Percentiles rank a stretch among this genome's conserved stretches.
phyloP scores from a whole-genome alignment of 1,140 invertebrate genomes.

The Aphis craccivora region DNA sequence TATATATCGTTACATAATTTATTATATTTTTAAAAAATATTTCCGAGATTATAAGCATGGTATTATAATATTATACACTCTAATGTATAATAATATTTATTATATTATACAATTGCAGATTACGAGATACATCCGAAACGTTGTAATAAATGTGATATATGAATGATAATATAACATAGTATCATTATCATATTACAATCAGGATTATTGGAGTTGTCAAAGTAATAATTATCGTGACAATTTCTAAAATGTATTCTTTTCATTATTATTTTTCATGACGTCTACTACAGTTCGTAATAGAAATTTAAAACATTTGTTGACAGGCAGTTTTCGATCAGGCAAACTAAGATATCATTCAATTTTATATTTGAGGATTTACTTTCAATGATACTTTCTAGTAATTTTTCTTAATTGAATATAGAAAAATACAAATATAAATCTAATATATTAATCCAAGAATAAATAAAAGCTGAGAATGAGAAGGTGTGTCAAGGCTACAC shows the following conservation, averaged over 20 bases:
- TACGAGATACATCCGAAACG: background rate
- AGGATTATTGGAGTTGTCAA: background rate
- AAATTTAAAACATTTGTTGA: no score
- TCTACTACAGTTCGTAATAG: no score
- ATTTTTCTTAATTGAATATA: background rate
- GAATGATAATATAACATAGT: background rate
- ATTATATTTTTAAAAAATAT: background rate
- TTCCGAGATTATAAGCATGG: background rate
- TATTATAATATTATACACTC: background rate
- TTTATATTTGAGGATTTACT: background rate
- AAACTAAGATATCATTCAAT: background rate
- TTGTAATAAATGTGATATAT: background rate
- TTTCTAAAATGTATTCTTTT: background rate
- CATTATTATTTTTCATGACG: background rate
- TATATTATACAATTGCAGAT: background rate
- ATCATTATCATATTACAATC: background rate
- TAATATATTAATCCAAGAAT: background rate
- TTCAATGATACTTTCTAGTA: slow-evolving; percentile 8
- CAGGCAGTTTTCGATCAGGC: background rate
- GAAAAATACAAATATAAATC: background rate
- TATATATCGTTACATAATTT: background rate
- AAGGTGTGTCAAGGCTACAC: background rate
- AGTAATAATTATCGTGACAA: background rate
- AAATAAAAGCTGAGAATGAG: background rate
- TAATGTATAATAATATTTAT: background rate